Evolutionary conservation across 1,140 invertebrate species (phyloP).

Genomic region (Tetragnatha versicolor): DNA sequence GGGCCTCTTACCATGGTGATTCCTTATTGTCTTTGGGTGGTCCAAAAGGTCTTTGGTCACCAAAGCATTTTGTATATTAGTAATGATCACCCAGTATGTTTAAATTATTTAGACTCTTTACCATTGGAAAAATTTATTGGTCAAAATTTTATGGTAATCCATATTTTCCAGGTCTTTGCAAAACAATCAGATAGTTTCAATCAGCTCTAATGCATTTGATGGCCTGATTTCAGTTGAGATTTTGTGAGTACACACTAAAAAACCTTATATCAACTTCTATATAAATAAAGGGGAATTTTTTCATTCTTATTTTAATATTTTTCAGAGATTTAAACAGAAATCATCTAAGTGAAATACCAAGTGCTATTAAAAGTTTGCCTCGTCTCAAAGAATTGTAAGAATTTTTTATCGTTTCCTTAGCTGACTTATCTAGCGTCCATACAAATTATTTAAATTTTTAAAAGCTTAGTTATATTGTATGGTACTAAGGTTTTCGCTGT

Average conservation of each 20-base stretch:
- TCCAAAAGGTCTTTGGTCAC: neutral
- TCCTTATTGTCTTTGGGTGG: neutral
- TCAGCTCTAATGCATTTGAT: slow-evolving; percentile 37
- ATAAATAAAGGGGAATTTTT: neutral
- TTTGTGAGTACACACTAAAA: slow-evolving; percentile 28
- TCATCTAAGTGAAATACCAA: slow-evolving; percentile 28
- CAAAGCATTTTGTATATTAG: neutral
- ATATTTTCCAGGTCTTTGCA: slow-evolving; percentile 35
- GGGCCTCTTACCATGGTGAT: neutral
- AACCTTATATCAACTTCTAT: neutral
- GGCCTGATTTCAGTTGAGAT: slow-evolving; percentile 33
- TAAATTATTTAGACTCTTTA: neutral
- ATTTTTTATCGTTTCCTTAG: neutral
- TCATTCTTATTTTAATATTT: slow-evolving; percentile 16
- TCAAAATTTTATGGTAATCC: neutral
- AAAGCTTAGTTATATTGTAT: too few species aligned
- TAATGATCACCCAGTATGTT: neutral
- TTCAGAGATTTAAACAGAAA: slow-evolving; percentile 52
- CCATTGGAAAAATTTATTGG: neutral
- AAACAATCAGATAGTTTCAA: slow-evolving; percentile 34
- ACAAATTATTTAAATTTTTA: too few species aligned
- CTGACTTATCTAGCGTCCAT: too few species aligned
- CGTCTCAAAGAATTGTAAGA: slow-evolving; percentile 48
- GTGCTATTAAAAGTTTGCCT: slow-evolving; percentile 19
- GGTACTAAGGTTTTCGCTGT: too few species aligned